phyloP scores from a whole-genome alignment of 2,888 invertebrate genomes.

The Chrysomela aeneicollis region DNA sequence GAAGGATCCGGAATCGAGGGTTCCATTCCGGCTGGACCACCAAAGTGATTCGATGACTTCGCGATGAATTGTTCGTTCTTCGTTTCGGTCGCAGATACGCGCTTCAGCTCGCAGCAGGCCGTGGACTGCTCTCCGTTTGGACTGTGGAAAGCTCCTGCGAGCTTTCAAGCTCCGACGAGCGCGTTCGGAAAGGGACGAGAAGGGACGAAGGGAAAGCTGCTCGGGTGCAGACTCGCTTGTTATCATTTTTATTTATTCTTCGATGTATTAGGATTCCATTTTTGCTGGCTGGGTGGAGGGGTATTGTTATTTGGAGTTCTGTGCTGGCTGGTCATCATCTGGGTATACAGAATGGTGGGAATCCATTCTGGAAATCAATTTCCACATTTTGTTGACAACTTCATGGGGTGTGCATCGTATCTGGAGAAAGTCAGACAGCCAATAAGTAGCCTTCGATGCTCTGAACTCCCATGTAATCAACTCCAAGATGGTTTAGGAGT shows the following conservation, averaged over 20 bases:
- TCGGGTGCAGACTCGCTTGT: slow-evolving; percentile 27
- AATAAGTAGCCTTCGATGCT: too few species aligned
- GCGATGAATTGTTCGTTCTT: too few species aligned
- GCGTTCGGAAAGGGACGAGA: slow-evolving; percentile 19
- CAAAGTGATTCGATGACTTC: too few species aligned
- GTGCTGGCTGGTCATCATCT: too few species aligned
- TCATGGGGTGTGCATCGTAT: too few species aligned
- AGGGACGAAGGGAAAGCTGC: slow-evolving; percentile 25
- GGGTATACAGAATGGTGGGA: too few species aligned
- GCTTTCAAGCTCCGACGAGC: slow-evolving; percentile 31
- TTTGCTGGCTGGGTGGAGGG: slow-evolving; percentile 16
- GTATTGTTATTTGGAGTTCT: slow-evolving; percentile 12
- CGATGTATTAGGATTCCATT: slow-evolving; percentile 30
- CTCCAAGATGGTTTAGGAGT: too few species aligned
- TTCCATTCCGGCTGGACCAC: too few species aligned
- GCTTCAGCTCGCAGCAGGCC: slow-evolving; percentile 28
- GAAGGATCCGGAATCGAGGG: background rate
- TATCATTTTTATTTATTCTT: slow-evolving; percentile 40
- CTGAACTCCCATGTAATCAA: too few species aligned
- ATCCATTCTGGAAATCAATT: too few species aligned
- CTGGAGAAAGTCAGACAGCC: too few species aligned
- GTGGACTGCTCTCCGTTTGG: slow-evolving; percentile 32
- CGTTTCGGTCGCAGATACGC: slow-evolving; percentile 19
- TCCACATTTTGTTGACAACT: too few species aligned
- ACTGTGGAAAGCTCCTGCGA: slow-evolving; percentile 36